Evolutionary conservation across 30 jellyfish, hydroid and myxozoan genomes (phyloP).

Genomic region (Nemopilema nomurai): DNA sequence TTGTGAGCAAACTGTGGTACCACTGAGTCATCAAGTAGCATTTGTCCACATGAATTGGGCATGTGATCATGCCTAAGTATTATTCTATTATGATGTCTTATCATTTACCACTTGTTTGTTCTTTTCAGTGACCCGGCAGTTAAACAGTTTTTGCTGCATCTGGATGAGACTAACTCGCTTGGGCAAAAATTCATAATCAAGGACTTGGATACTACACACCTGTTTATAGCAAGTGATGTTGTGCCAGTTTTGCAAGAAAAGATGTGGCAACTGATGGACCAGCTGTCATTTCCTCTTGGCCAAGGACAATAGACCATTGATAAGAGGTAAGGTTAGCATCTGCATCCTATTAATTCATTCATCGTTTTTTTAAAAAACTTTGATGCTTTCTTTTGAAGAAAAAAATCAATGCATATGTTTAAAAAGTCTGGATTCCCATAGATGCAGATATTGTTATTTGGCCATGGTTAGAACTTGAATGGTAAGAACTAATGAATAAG

Average conservation of each 20-base stretch:
- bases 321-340: neutral
- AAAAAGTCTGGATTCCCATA: too few relatives aligned
- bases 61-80: neutral
- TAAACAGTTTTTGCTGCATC: slow-evolving; percentile 87
- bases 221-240: slow-evolving; percentile 84
- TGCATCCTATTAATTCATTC: too few relatives aligned
- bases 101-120: neutral
- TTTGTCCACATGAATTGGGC: neutral
- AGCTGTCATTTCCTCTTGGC: slow-evolving; percentile 86
- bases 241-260: slow-evolving; percentile 83
- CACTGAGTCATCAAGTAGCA: too few relatives aligned
- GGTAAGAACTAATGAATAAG: too few relatives aligned
- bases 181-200: slow-evolving; percentile 87
- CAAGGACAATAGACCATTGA: slow-evolving; percentile 50
- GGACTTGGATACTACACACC: slow-evolving; percentile 94
- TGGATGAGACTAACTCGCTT: slow-evolving; percentile 84
- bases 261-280: slow-evolving; percentile 96
- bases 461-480: too few relatives aligned
- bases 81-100: neutral
- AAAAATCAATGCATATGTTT: too few relatives aligned
- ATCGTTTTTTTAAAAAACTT: too few relatives aligned
- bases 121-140: slow-evolving; percentile 88
- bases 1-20: too few relatives aligned
- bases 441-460: too few relatives aligned
- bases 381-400: too few relatives aligned